Conservation (phyloP, 1,140 invertebrate genomes). For the Drosophila insularis region DNA sequence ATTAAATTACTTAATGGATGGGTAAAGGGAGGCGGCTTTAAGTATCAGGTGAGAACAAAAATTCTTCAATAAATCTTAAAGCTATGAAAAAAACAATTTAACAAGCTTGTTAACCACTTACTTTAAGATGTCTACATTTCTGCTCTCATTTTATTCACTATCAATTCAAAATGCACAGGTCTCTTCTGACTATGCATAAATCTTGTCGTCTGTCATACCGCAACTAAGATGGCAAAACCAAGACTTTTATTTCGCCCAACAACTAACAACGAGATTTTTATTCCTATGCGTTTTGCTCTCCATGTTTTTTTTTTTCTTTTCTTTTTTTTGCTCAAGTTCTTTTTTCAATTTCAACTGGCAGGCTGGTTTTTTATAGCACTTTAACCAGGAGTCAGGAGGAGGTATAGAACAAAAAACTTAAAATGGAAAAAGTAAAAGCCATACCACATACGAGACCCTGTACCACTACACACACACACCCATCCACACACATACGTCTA, state of each 20-base stretch:
- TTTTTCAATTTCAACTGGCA: slow-evolving; percentile 34
- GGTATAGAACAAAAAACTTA: slow-evolving; percentile 35
- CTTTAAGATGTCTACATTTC: slow-evolving; percentile 50
- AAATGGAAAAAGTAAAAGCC: slow-evolving; percentile 61
- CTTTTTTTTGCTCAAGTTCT: slow-evolving; percentile 61
- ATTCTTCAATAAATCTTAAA: background rate
- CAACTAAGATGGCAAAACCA: slow-evolving; percentile 41
- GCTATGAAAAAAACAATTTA: background rate
- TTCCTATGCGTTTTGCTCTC: background rate
- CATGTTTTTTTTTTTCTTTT: slow-evolving; percentile 54
- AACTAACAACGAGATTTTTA: background rate
- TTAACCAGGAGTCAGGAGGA: slow-evolving; percentile 53
- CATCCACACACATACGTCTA: no score
- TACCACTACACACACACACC: no score
- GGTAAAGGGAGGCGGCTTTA: no score
- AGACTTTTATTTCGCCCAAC: background rate
- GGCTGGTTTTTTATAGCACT: slow-evolving; percentile 62
- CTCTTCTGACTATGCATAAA: slow-evolving; percentile 62
- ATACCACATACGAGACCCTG: slow-evolving; percentile 15
- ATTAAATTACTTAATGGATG: background rate
- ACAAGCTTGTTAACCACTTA: slow-evolving; percentile 17
- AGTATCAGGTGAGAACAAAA: no score
- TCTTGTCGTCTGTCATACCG: slow-evolving; percentile 47
- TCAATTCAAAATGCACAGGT: slow-evolving; percentile 67
- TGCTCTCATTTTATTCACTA: slow-evolving; percentile 45